Conservation (phyloP, 1,140 invertebrate species). For the Propsilocerus akamusi region DNA sequence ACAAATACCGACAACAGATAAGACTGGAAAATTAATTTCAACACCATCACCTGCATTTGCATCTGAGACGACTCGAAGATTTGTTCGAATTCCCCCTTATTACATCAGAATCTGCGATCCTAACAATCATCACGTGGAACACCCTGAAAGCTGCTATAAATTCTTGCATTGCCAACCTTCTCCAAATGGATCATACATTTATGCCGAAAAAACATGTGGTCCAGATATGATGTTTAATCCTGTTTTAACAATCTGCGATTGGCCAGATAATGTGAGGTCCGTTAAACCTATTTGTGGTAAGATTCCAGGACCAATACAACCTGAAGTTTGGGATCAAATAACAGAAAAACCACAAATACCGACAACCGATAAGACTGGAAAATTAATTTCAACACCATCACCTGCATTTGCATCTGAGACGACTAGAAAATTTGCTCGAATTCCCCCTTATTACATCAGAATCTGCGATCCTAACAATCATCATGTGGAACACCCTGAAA, state of each 20-base stretch:
- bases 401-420: no score
- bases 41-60: neutral
- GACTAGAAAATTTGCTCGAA: no score
- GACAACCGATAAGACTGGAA: no score
- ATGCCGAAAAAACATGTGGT: conserved; percentile 27
- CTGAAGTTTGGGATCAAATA: conserved; percentile 8
- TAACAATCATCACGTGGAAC: conserved; percentile 18
- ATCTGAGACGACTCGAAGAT: no score
- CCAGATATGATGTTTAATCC: conserved; percentile 32
- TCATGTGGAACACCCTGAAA: conserved; percentile 25
- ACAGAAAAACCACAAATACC: no score
- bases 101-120: conserved; percentile 10
- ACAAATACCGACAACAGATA: neutral
- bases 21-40: neutral
- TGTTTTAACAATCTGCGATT: conserved; percentile 30
- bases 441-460: neutral
- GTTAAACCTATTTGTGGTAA: conserved; percentile 31
- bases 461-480: conserved; percentile 10
- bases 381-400: no score
- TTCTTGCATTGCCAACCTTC: conserved; percentile 29
- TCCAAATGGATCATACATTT: neutral
- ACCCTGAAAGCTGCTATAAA: conserved; percentile 28
- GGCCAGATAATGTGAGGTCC: conserved; percentile 31
- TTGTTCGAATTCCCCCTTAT: no score
- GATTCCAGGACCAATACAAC: neutral